Conservation (phyloP, 2,797 vertebrate species). For the Chaenodraco wilsoni region DNA sequence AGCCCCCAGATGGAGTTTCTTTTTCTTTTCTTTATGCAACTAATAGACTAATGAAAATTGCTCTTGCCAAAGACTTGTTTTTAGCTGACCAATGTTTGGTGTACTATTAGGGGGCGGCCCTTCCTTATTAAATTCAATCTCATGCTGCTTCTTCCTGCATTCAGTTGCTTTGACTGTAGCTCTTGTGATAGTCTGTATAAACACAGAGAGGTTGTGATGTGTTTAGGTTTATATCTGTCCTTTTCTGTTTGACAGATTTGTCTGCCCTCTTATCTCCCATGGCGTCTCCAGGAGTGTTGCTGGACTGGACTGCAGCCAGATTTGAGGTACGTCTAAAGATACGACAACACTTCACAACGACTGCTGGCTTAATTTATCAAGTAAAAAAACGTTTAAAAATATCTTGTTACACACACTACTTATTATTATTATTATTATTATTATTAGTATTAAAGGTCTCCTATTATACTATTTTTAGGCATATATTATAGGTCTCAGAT, state of each 20-base stretch:
- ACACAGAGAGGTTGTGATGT: not conserved
- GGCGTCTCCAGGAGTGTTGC: conserved; percentile 63
- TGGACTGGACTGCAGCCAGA: conserved; percentile 56
- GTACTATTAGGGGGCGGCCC: no score
- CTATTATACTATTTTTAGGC: no score
- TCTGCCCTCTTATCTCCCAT: conserved; percentile 78
- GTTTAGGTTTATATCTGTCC: conserved; percentile 10
- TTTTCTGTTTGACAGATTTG: conserved; percentile 70
- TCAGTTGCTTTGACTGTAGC: not conserved
- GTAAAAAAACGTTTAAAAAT: no score
- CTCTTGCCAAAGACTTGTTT: no score
- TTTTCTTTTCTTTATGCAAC: no score
- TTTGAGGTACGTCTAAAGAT: conserved; percentile 66
- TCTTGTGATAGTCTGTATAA: not conserved
- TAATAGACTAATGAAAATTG: no score
- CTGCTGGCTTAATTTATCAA: no score
- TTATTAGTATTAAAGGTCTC: no score
- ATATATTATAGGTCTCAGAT: no score
- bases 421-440: not conserved
- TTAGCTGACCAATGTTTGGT: no score
- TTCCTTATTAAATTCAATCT: not conserved
- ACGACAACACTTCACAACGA: not conserved
- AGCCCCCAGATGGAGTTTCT: no score
- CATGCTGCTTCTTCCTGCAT: conserved; percentile 17
- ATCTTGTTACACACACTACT: not conserved